Conservation (phyloP, 2,888 invertebrate genomes). For the Drosophila nigricruria region DNA sequence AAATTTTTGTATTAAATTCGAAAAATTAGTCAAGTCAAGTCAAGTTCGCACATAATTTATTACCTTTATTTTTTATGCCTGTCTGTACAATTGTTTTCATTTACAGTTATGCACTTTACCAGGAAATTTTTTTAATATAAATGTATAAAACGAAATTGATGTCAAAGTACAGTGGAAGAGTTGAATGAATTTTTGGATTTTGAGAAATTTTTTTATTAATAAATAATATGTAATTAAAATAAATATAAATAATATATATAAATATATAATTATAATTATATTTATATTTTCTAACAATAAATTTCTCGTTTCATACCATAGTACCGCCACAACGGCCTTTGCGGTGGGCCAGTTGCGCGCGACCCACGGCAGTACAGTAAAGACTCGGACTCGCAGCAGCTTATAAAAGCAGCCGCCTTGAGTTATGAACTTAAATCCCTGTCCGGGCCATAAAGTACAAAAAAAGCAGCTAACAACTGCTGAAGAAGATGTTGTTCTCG, state of each 20-base stretch:
- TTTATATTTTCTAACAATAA: too few relatives aligned
- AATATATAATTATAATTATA: too few relatives aligned
- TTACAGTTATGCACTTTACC: constrained; percentile 66
- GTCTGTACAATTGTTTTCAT: constrained; percentile 58
- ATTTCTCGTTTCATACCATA: constrained; percentile 15
- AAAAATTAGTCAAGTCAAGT: constrained; percentile 66
- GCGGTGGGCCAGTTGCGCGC: constrained; percentile 54
- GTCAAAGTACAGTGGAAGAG: constrained; percentile 52
- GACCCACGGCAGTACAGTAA: constrained; percentile 28
- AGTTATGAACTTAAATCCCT: constrained; percentile 74
- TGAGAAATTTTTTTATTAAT: not conserved
- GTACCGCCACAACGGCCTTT: constrained; percentile 63
- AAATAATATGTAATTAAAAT: not conserved
- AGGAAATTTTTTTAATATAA: constrained; percentile 34
- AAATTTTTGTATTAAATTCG: constrained; percentile 53
- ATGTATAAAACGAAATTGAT: constrained; percentile 27
- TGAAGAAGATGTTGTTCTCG: constrained; percentile 58
- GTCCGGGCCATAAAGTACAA: constrained; percentile 68
- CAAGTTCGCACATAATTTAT: constrained; percentile 54
- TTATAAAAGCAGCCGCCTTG: constrained; percentile 62
- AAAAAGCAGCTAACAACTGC: constrained; percentile 71
- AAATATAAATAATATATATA: too few relatives aligned
- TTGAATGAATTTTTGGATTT: not conserved
- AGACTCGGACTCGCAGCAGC: constrained; percentile 53
- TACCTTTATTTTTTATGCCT: constrained; percentile 34